A percentile compares a stretch with the other conserved stretches of the same genome.
phyloP scores from a whole-genome alignment of 1,140 invertebrate genomes.

The Melanaphis sacchari region DNA sequence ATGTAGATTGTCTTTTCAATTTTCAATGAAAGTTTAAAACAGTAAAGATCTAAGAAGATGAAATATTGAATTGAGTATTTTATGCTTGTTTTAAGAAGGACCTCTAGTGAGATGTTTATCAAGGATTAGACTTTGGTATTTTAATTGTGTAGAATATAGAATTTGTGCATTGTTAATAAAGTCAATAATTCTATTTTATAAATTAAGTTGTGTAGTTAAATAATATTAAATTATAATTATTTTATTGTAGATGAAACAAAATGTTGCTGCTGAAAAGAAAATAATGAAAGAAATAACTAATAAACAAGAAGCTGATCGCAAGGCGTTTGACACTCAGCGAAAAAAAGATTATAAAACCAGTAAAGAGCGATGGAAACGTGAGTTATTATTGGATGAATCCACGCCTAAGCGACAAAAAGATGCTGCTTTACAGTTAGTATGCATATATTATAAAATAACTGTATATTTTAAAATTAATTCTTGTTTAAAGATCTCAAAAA shows the following conservation, averaged over 20 bases:
- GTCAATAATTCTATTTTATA: no score
- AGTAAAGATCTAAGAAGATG: no score
- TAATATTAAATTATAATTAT: not conserved
- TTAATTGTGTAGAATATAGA: no score
- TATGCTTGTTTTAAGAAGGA: no score
- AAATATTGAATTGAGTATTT: no score
- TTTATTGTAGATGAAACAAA: constrained; percentile 76
- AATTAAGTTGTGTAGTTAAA: no score
- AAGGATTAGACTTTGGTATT: no score
- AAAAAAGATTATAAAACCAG: constrained; percentile 98
- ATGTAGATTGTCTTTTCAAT: no score
- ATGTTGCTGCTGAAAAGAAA: constrained; percentile 88
- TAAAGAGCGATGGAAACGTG: constrained; percentile 95
- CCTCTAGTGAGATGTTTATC: no score
- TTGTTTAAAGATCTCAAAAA: constrained; percentile 74
- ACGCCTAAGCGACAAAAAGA: constrained; percentile 92
- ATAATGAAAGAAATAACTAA: constrained; percentile 89
- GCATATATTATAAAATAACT: not conserved
- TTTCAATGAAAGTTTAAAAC: no score
- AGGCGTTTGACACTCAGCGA: constrained; percentile 87
- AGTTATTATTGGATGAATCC: constrained; percentile 87
- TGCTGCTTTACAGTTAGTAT: constrained; percentile 80
- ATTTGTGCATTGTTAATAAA: no score
- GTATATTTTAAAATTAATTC: not conserved
- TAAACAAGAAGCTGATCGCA: constrained; percentile 88